Evolutionary conservation across 2,113 vertebrate species (phyloP).

Genomic region (Sturnira hondurensis): DNA sequence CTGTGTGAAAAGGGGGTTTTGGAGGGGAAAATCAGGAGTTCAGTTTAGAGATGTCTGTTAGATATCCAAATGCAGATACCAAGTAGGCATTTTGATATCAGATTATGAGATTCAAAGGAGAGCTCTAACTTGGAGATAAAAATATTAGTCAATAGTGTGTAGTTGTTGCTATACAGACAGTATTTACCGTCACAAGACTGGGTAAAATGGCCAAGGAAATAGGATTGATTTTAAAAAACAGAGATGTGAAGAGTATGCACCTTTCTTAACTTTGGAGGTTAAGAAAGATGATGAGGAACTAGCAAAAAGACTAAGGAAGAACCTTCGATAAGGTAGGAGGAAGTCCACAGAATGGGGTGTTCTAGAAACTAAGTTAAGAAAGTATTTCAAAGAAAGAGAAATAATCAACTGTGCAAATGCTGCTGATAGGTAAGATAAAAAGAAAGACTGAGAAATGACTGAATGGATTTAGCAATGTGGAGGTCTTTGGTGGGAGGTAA

Average conservation of each 20-base stretch:
- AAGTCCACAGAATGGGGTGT: background rate
- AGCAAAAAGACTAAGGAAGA: background rate
- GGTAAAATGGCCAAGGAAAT: background rate
- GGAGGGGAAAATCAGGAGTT: background rate
- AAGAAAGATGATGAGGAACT: background rate
- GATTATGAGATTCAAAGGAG: background rate
- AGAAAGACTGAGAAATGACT: conserved; percentile 4
- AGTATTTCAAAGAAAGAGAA: conserved; percentile 21
- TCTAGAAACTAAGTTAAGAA: background rate
- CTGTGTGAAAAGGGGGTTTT: background rate
- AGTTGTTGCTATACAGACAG: background rate
- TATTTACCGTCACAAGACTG: too few species aligned
- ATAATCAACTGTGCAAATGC: background rate
- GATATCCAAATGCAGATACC: background rate
- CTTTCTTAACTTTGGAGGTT: background rate
- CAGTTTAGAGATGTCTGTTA: background rate
- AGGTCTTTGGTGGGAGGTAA: background rate
- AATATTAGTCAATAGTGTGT: background rate
- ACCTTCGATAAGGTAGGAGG: conserved; percentile 4
- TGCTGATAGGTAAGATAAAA: background rate
- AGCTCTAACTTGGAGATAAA: background rate
- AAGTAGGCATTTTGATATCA: background rate
- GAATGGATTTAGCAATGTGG: background rate
- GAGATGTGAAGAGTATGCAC: background rate
- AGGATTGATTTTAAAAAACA: background rate